Conservation (phyloP, 2,797 vertebrate species). For the Sebastes cheni region DNA sequence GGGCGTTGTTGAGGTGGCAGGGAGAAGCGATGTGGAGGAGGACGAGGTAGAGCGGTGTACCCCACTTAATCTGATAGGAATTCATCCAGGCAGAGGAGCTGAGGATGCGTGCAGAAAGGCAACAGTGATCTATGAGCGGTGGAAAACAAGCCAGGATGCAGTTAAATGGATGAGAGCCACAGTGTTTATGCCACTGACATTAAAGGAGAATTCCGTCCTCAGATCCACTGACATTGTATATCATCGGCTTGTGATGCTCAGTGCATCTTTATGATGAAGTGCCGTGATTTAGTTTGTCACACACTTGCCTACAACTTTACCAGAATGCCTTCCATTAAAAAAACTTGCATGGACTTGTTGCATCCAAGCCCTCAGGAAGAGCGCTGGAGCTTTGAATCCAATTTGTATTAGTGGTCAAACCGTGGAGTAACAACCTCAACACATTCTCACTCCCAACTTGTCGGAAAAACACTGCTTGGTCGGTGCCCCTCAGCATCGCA, state of each 20-base stretch:
- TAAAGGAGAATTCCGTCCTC: constrained; percentile 44
- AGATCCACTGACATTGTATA: constrained; percentile 16
- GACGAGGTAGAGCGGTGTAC: background rate
- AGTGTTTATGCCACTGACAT: constrained; percentile 37
- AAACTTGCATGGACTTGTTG: constrained; percentile 17
- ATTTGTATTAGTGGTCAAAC: background rate
- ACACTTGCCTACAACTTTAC: constrained; percentile 6
- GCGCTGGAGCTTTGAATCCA: background rate
- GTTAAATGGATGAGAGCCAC: constrained; percentile 55
- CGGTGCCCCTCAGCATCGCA: too few relatives aligned
- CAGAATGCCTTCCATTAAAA: constrained; percentile 10
- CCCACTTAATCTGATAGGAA: constrained; percentile 67
- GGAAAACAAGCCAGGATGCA: constrained; percentile 42
- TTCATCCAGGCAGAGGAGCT: constrained; percentile 62
- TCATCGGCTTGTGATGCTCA: constrained; percentile 30
- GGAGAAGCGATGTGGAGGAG: background rate
- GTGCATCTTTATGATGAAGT: constrained; percentile 49
- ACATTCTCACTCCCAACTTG: too few relatives aligned
- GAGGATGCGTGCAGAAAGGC: constrained; percentile 46
- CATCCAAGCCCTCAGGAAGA: background rate
- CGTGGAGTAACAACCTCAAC: background rate
- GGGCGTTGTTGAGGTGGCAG: background rate
- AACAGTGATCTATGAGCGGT: constrained; percentile 56
- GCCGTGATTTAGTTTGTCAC: constrained; percentile 40
- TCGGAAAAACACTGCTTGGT: too few relatives aligned